Evolutionary conservation across 2,113 vertebrate genomes (phyloP).

Genomic region (Azemiops feae): DNA sequence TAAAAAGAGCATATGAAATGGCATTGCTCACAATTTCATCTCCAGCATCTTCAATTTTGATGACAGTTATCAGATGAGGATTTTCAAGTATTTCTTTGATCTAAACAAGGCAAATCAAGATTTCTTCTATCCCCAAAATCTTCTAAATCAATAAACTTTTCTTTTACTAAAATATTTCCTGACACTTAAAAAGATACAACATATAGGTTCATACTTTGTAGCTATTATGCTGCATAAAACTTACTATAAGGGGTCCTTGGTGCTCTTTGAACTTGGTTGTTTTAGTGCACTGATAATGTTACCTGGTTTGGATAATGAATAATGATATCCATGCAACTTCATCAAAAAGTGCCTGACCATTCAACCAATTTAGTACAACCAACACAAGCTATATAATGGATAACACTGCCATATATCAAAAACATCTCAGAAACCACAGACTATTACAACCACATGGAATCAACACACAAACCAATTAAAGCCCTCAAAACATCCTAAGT

Average conservation of each 20-base stretch:
- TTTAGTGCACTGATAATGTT: background rate
- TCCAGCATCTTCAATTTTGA: constrained; percentile 79
- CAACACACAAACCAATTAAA: no score
- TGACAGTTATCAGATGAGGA: constrained; percentile 76
- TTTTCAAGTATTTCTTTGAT: constrained; percentile 80
- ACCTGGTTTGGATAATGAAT: background rate
- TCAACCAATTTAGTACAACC: no score
- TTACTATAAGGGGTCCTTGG: background rate
- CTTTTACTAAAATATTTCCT: background rate
- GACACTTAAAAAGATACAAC: background rate
- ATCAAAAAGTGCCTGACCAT: background rate
- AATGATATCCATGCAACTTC: background rate
- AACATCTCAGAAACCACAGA: no score
- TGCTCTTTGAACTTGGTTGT: background rate
- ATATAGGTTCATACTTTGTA: background rate
- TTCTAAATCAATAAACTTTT: background rate
- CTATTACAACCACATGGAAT: no score
- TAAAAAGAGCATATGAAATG: constrained; percentile 76
- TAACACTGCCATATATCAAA: background rate
- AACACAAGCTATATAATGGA: no score
- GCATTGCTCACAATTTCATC: constrained; percentile 80
- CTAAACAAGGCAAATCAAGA: constrained; percentile 52
- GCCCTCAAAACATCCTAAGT: no score
- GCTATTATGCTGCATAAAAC: background rate
- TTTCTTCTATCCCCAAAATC: background rate